Percentiles rank a stretch among this genome's conserved stretches.
Evolutionary conservation across 2,888 invertebrate genomes (phyloP).

Genomic region (Alsophila aescularia): DNA sequence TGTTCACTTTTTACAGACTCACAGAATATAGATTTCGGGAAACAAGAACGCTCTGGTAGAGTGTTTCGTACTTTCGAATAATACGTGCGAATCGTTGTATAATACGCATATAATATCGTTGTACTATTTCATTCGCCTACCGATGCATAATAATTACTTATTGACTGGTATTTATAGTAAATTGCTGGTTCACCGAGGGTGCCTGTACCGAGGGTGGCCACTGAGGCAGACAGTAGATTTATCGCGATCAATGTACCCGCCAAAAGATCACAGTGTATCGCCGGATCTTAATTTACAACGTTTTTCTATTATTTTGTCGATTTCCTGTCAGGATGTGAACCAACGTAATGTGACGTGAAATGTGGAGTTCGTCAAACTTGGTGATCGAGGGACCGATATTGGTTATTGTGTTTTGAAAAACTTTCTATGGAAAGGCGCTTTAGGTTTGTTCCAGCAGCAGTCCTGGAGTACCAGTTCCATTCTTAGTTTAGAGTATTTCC

Average conservation of each 20-base stretch:
- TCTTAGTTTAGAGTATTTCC: no score
- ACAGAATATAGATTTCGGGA: no score
- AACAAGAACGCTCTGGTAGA: no score
- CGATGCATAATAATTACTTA: neutral
- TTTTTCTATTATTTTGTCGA: constrained; percentile 36
- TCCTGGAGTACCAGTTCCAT: no score
- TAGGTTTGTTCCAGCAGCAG: no score
- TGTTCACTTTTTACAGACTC: no score
- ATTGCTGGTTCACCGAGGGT: neutral
- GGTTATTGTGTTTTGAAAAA: no score
- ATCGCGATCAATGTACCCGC: constrained; percentile 36
- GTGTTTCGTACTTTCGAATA: no score
- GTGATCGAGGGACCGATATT: neutral
- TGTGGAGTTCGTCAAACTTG: neutral
- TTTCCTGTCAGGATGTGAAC: constrained; percentile 29
- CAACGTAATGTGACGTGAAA: neutral
- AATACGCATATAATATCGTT: no score
- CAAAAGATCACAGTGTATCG: constrained; percentile 35
- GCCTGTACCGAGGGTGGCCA: constrained; percentile 30
- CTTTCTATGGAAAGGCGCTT: no score
- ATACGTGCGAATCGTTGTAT: no score
- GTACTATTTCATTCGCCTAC: no score
- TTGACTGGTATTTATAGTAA: constrained; percentile 2
- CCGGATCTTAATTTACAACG: constrained; percentile 37
- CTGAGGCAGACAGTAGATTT: constrained; percentile 28